phyloP scores from a whole-genome alignment of 2,113 vertebrate genomes.

The Terrapene triunguis region DNA sequence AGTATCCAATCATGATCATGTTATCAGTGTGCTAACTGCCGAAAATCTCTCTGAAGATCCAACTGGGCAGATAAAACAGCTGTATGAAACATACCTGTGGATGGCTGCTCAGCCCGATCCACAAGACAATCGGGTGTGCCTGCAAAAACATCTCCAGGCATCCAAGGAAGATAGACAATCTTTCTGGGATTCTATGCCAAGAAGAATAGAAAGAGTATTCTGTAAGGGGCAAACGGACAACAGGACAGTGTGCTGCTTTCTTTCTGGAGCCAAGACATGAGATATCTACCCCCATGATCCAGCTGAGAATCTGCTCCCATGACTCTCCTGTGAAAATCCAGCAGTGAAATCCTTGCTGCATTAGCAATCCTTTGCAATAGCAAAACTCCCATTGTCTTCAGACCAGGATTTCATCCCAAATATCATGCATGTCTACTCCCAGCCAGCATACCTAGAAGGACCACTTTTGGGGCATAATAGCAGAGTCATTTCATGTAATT shows the following conservation, averaged over 20 bases:
- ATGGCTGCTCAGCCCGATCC: accelerated
- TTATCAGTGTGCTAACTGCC: neutral
- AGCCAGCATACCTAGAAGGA: neutral
- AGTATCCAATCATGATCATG: neutral
- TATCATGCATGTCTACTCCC: neutral
- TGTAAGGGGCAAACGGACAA: neutral
- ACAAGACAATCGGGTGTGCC: neutral
- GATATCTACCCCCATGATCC: neutral
- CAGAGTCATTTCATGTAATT: neutral
- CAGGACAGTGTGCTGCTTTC: neutral
- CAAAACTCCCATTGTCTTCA: neutral
- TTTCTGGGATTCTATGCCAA: neutral
- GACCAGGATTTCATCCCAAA: neutral
- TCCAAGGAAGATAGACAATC: neutral
- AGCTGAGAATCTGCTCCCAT: neutral
- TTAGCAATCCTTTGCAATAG: neutral
- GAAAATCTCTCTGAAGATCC: neutral
- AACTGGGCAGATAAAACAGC: neutral
- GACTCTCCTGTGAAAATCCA: neutral
- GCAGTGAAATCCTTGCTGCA: neutral
- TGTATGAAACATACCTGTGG: neutral
- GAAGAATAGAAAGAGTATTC: neutral
- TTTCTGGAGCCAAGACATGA: neutral
- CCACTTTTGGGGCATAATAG: neutral
- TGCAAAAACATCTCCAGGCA: neutral